Percentiles rank a stretch among this genome's conserved stretches.
Conservation (phyloP, 2,113 vertebrate species). For the Dicentrarchus labrax region DNA sequence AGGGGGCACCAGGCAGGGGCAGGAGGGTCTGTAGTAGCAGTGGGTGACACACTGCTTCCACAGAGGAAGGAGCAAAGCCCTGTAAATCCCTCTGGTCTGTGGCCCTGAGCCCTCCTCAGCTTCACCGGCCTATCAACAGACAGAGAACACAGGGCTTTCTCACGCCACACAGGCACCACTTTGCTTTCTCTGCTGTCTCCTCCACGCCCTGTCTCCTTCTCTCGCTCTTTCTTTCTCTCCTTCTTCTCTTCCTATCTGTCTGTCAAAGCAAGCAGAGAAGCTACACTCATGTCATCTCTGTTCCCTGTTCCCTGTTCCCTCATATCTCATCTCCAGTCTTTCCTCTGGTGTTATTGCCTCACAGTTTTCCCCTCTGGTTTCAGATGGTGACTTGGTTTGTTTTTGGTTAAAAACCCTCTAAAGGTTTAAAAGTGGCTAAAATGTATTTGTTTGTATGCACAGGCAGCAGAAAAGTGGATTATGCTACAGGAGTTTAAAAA, state of each 20-base stretch:
- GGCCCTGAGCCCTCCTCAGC: constrained; percentile 74
- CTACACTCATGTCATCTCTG: constrained; percentile 29
- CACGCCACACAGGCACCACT: constrained; percentile 80
- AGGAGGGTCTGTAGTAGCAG: constrained; percentile 57
- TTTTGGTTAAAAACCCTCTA: background rate
- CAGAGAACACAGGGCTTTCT: constrained; percentile 72
- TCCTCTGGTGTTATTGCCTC: constrained; percentile 51
- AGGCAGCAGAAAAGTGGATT: background rate
- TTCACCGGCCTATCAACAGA: constrained; percentile 73
- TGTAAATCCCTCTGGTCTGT: constrained; percentile 77
- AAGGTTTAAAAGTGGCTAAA: background rate
- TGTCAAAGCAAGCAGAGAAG: constrained; percentile 40
- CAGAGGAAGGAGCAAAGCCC: constrained; percentile 83
- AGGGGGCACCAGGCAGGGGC: constrained; percentile 60
- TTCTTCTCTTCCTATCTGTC: constrained; percentile 39
- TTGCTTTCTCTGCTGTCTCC: constrained; percentile 65
- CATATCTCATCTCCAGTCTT: constrained; percentile 54
- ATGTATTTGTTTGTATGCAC: background rate
- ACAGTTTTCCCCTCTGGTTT: background rate
- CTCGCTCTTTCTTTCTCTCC: constrained; percentile 44
- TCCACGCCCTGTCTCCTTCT: constrained; percentile 63
- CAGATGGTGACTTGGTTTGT: constrained; percentile 23
- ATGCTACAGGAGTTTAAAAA: background rate
- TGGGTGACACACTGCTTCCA: constrained; percentile 69
- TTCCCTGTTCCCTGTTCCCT: constrained; percentile 34